These are phyloP conservation scores for Ophion costatus DNA, from an alignment of 2,888 invertebrate species.

Conservation along the genomic window DNA sequence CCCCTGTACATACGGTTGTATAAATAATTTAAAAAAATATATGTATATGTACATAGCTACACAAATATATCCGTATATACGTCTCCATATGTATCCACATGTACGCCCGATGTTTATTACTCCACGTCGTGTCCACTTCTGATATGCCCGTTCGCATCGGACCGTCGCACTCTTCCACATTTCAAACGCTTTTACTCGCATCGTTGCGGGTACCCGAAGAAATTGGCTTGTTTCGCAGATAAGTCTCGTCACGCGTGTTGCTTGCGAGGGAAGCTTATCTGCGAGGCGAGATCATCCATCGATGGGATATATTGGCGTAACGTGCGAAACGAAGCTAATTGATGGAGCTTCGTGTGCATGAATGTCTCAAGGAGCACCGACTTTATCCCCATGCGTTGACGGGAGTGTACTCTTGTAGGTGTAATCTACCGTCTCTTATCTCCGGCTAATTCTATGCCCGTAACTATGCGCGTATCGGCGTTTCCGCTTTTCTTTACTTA, in stretches of 20 bases:
- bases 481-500: slow-evolving; percentile 1
- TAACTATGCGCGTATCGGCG: not conserved
- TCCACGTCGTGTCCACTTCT: not conserved
- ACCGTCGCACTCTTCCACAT: slow-evolving; percentile 5
- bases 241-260: not conserved
- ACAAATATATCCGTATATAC: too few relatives aligned
- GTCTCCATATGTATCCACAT: too few relatives aligned
- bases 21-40: not conserved
- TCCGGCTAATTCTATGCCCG: not conserved
- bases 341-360: slow-evolving; percentile 45
- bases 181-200: slow-evolving; percentile 18
- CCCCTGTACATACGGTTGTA: not conserved
- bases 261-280: slow-evolving; percentile 37
- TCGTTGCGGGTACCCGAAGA: not conserved
- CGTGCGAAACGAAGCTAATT: slow-evolving; percentile 56
- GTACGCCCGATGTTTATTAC: not conserved
- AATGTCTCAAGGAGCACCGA: slow-evolving; percentile 7
- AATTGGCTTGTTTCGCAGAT: not conserved
- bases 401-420: not conserved
- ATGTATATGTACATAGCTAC: not conserved
- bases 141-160: slow-evolving; percentile 5
- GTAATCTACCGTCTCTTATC: not conserved
- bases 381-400: not conserved
- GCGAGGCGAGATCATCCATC: slow-evolving; percentile 54
- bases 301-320: slow-evolving; percentile 55